Conservation (phyloP, 2,888 invertebrate genomes). For the Bugulina stolonifera region DNA sequence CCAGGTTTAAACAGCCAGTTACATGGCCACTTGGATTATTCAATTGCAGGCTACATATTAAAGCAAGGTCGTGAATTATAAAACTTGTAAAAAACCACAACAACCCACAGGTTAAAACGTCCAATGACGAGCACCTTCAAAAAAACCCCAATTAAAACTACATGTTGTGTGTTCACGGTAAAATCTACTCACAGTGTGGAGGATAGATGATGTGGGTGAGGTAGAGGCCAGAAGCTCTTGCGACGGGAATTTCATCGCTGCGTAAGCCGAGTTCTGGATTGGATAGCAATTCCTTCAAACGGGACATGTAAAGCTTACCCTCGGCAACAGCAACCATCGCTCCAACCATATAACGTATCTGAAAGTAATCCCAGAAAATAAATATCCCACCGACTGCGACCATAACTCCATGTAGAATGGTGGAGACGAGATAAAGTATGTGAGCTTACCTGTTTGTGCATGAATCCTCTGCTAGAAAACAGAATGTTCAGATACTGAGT, state of each 20-base stretch:
- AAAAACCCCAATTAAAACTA: too few relatives aligned
- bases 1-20: too few relatives aligned
- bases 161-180: too few relatives aligned
- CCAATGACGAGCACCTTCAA: too few relatives aligned
- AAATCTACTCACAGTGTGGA: neutral
- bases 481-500: neutral
- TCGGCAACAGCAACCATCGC: neutral
- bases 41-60: too few relatives aligned
- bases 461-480: neutral
- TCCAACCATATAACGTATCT: neutral
- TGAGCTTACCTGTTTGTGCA: neutral
- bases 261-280: neutral
- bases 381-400: neutral
- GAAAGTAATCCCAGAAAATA: neutral
- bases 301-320: neutral
- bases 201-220: neutral
- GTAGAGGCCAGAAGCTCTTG: neutral
- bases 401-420: neutral
- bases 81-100: too few relatives aligned
- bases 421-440: neutral
- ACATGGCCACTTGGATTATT: too few relatives aligned
- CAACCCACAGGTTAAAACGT: too few relatives aligned
- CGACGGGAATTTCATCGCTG: neutral
- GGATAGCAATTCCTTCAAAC: neutral
- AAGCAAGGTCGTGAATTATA: too few relatives aligned